Conservation (phyloP, 2,797 vertebrate genomes). For the Alca torda region DNA sequence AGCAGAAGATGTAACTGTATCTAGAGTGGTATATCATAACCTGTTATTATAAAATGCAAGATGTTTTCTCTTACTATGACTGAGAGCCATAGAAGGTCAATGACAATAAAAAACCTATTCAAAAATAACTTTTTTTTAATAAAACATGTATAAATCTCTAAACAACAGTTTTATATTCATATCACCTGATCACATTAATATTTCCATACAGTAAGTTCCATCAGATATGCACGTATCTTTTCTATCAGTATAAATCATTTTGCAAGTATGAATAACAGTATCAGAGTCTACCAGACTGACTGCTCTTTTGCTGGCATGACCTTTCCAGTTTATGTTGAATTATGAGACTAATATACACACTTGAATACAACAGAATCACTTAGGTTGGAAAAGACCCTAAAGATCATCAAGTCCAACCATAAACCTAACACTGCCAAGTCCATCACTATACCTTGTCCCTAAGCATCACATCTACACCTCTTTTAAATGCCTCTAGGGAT, state of each 20-base stretch:
- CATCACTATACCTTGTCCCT: background rate
- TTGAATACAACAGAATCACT: background rate
- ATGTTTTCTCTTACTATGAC: background rate
- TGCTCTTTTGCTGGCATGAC: background rate
- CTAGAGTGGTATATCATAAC: background rate
- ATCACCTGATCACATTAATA: background rate
- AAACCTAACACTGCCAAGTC: background rate
- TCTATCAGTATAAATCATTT: background rate
- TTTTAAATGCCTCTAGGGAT: background rate
- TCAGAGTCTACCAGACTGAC: background rate
- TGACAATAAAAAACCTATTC: background rate
- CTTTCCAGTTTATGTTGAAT: background rate
- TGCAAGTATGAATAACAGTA: background rate
- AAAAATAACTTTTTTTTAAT: background rate
- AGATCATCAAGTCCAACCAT: background rate
- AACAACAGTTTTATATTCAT: background rate
- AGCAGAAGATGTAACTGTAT: background rate
- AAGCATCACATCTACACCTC: background rate
- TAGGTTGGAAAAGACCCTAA: background rate
- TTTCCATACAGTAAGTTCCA: background rate
- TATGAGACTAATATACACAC: background rate
- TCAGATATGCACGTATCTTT: background rate
- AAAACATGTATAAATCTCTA: background rate
- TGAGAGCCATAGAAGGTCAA: background rate
- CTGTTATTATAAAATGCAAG: background rate